Evolutionary conservation across 2,113 vertebrate genomes (phyloP), one percentile per base, ranked within the genome.

Genomic region (Aepyceros melampus): DNA sequence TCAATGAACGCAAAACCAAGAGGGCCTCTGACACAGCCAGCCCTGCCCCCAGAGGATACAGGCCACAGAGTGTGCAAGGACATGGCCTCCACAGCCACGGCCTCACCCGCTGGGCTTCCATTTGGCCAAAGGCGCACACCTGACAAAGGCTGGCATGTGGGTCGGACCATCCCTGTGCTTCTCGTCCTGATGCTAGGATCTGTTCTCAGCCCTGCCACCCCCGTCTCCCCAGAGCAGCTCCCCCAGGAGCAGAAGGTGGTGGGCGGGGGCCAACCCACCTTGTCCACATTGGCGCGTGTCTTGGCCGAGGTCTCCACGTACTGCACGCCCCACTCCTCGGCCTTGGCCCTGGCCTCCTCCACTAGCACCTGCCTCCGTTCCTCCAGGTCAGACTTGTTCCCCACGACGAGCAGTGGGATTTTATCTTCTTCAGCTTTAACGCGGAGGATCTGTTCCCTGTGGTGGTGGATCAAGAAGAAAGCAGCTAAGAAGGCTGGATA

Each of bases 301-400:
- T 99, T 99, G 53, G 99, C 99, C 0, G 99, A 99, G 0, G 99
- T 99, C 99, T 99, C 99, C 98, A 99, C 99, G 0, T 99, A 99
- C 98, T 99, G 99, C n/a, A 99, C 99, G 0, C 99, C 99, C 99
- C 99, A 99, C 94, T 99, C 99, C 3, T 99, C 98, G 0, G 99
- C 99, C 96, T 99, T 99, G 43, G 97, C 98, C 71, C 99, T 98
- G 17, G 99, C 99, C 76, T 99, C 99, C 45, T 99, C 99, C 0
- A 99, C 98, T 7, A 99, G 99, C 40, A 99, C 99, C 98, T 99
- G 99, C 97, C 99, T 99, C 85, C 99, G 98, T 78, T 99, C 99
- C 98, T 99, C 99, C 98, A 99, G 98, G 98, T 99, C 99, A 0
- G 99, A 99, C 98, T 99, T 99, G 98, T 99, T 99, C 55, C 99